phyloP scores from a whole-genome alignment of 1,140 invertebrate species.

The Potamilus streckersoni region DNA sequence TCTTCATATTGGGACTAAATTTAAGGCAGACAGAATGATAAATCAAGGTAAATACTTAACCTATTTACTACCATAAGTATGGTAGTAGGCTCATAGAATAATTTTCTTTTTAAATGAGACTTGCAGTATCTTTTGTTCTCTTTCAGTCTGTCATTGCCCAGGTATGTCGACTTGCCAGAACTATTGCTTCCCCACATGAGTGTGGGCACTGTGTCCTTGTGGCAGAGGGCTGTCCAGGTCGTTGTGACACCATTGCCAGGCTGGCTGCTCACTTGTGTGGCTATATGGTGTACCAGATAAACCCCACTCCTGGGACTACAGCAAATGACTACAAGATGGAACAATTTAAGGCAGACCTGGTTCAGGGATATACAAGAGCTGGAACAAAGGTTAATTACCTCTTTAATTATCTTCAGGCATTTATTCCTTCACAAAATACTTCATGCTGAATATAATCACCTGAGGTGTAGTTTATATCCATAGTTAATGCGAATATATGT shows the following conservation, averaged over 20 bases:
- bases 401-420: too few relatives aligned
- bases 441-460: too few relatives aligned
- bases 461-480: too few relatives aligned
- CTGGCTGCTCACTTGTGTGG: conserved; percentile 64
- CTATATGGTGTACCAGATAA: conserved; percentile 61
- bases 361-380: conserved; percentile 60
- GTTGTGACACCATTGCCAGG: conserved; percentile 54
- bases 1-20: too few relatives aligned
- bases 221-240: conserved; percentile 62
- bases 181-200: conserved; percentile 64
- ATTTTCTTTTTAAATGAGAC: neutral
- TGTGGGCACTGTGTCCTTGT: conserved; percentile 62
- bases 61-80: neutral
- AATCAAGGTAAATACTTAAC: too few relatives aligned
- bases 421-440: too few relatives aligned
- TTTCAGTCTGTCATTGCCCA: conserved; percentile 61
- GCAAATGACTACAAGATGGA: conserved; percentile 55
- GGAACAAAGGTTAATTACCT: conserved; percentile 55
- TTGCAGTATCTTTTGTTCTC: conserved; percentile 4
- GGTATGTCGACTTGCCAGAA: conserved; percentile 61
- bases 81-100: neutral
- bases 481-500: too few relatives aligned
- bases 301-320: conserved; percentile 41
- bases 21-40: too few relatives aligned
- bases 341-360: conserved; percentile 62